A percentile compares a stretch with the other conserved stretches of the same genome.
Evolutionary conservation across 2,888 invertebrate species (phyloP).

Genomic region (Machimus atricapillus): DNA sequence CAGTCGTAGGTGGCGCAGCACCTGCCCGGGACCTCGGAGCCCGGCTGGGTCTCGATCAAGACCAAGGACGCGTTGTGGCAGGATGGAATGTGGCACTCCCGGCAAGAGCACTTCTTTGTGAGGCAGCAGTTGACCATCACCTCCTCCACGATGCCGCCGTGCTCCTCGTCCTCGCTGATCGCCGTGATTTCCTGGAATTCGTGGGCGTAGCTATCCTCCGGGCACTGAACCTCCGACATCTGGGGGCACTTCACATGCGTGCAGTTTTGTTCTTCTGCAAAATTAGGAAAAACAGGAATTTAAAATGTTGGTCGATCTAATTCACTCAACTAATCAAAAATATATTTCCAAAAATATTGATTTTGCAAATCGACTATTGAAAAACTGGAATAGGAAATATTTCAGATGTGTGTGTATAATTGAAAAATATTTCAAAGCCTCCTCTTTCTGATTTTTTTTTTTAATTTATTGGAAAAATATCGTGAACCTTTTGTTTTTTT

Average conservation of each 20-base stretch:
- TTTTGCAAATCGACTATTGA: too few relatives aligned
- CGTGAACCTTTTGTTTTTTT: too few relatives aligned
- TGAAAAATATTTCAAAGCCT: too few relatives aligned
- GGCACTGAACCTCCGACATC: conserved; percentile 55
- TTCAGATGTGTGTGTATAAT: too few relatives aligned
- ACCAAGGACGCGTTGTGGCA: conserved; percentile 54
- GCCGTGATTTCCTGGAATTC: conserved; percentile 49
- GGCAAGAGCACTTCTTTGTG: conserved; percentile 57
- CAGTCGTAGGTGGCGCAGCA: conserved; percentile 65
- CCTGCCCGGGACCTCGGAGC: conserved; percentile 58
- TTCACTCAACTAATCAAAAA: neutral
- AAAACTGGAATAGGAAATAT: too few relatives aligned
- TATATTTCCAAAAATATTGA: too few relatives aligned
- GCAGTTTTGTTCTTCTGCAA: conserved; percentile 54
- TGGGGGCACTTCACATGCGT: conserved; percentile 57
- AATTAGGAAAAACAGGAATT: neutral
- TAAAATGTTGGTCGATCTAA: neutral
- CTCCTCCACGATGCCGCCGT: conserved; percentile 51
- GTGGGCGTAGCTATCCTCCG: conserved; percentile 56
- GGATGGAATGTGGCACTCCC: conserved; percentile 57
- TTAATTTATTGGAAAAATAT: too few relatives aligned
- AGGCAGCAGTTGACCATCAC: conserved; percentile 56
- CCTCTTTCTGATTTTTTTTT: too few relatives aligned
- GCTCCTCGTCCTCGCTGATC: conserved; percentile 46
- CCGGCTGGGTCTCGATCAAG: conserved; percentile 54